Conservation (phyloP, 2,888 invertebrate genomes). For the Pasiphila rectangulata region DNA sequence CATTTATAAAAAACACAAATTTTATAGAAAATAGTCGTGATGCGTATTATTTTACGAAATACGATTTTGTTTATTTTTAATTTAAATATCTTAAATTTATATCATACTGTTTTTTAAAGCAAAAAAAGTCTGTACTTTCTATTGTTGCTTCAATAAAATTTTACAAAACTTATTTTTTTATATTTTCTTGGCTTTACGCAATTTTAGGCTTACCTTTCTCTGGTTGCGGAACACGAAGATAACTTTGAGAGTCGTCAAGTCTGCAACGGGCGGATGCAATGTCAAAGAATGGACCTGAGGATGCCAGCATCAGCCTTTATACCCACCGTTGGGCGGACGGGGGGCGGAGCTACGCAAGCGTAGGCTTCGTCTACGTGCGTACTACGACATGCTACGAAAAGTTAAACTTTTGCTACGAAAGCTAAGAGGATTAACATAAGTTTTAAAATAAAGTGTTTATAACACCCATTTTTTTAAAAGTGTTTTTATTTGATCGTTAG, state of each 20-base stretch:
- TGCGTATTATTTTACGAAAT: too few species aligned
- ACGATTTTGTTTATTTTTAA: too few species aligned
- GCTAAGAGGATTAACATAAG: not conserved
- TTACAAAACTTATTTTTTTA: not conserved
- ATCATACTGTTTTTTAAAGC: too few species aligned
- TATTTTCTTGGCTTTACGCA: too few species aligned
- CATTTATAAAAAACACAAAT: too few species aligned
- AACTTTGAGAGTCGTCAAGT: conserved; percentile 23
- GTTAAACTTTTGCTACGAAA: conserved; percentile 13
- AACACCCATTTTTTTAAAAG: too few species aligned
- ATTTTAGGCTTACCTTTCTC: not conserved
- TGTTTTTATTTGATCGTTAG: too few species aligned
- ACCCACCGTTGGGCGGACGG: conserved; percentile 59
- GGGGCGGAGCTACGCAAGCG: conserved; percentile 73
- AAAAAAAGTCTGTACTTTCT: too few species aligned
- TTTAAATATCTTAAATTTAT: too few species aligned
- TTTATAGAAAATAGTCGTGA: too few species aligned
- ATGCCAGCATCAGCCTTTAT: conserved; percentile 56
- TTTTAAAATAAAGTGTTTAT: too few species aligned
- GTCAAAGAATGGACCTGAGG: conserved; percentile 47
- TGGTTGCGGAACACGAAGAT: conserved; percentile 22
- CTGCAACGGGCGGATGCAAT: conserved; percentile 56
- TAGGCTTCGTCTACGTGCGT: conserved; percentile 33
- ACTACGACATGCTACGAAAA: too few species aligned
- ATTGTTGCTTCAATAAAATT: not conserved